Evolutionary conservation across 1,140 invertebrate species (phyloP).

Genomic region (Trichogramma pretiosum): DNA sequence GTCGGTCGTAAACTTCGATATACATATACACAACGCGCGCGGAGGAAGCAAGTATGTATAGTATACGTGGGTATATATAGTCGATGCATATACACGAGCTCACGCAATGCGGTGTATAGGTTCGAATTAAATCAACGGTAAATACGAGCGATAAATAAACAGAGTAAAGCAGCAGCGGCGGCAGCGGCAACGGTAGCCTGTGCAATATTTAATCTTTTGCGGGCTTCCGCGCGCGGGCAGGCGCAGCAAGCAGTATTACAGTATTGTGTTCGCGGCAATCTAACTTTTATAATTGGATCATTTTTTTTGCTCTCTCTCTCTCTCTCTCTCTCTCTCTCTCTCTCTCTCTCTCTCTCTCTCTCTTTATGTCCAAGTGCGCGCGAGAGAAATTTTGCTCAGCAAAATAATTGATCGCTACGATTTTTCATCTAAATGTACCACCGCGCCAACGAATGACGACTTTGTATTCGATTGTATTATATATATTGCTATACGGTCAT

Average conservation of each 20-base stretch:
- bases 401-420: no score
- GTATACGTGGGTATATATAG: no score
- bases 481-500: no score
- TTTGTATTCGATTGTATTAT: no score
- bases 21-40: neutral
- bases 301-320: neutral
- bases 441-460: no score
- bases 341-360: neutral
- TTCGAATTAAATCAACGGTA: slow-evolving; percentile 16
- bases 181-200: no score
- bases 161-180: no score
- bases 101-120: no score
- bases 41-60: neutral
- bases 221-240: neutral
- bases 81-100: no score
- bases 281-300: slow-evolving; percentile 4
- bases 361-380: neutral
- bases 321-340: neutral
- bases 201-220: slow-evolving; percentile 8
- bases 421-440: no score
- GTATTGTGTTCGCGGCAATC: neutral
- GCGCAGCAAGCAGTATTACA: neutral
- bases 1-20: slow-evolving; percentile 9
- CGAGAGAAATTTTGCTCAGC: no score
- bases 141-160: slow-evolving; percentile 11